phyloP scores from a whole-genome alignment of 37 sponge, comb jelly and placozoan species.

The Halichondria panicea region DNA sequence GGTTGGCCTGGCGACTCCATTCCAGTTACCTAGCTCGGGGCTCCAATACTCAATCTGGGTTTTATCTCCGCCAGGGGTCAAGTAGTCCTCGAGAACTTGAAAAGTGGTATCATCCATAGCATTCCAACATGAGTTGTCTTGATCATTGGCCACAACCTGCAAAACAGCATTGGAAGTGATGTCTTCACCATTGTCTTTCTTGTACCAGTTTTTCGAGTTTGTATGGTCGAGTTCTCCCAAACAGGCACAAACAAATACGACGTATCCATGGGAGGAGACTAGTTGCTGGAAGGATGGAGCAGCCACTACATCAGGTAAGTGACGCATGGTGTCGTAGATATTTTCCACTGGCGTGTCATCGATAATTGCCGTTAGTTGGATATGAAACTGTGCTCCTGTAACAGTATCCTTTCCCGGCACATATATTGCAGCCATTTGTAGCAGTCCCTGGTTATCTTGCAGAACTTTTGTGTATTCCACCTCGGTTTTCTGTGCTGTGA shows the following conservation, averaged over 20 bases:
- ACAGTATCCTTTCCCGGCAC: constrained; percentile 20
- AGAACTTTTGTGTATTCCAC: not conserved
- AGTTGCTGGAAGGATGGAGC: constrained; percentile 7
- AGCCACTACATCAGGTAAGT: constrained; percentile 24
- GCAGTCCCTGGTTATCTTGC: not conserved
- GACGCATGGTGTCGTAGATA: not conserved
- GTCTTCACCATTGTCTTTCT: constrained; percentile 21
- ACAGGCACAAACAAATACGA: constrained; percentile 29
- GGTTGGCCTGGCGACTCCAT: not conserved
- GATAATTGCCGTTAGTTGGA: constrained; percentile 38
- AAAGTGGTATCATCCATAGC: constrained; percentile 47
- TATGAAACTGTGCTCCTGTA: constrained; percentile 31
- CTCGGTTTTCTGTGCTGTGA: not conserved
- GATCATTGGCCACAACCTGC: constrained; percentile 37
- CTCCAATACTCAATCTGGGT: constrained; percentile 24
- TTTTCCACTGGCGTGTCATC: constrained; percentile 19
- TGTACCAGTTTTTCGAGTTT: constrained; percentile 44
- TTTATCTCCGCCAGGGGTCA: not conserved
- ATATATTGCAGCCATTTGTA: constrained; percentile 52
- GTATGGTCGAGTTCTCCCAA: constrained; percentile 48
- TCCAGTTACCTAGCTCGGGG: not conserved
- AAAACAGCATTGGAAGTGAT: constrained; percentile 34
- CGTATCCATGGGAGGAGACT: constrained; percentile 7
- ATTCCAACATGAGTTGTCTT: constrained; percentile 28
- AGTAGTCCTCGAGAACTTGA: not conserved